Evolutionary conservation across 2,797 vertebrate genomes (phyloP).

Genomic region (Helicolenus hilgendorfi): DNA sequence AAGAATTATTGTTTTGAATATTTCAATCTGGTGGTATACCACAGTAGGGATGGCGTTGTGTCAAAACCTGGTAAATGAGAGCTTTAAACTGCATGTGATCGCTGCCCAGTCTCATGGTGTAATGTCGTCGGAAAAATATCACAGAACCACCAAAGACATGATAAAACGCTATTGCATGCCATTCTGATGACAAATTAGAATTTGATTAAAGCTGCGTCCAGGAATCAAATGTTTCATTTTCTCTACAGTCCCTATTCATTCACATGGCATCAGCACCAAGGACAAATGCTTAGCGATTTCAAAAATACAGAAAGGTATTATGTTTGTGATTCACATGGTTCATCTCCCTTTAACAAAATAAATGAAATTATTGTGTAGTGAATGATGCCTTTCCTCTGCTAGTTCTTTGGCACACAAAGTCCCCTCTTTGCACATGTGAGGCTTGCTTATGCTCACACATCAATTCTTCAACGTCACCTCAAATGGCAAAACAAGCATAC

Average conservation of each 20-base stretch:
- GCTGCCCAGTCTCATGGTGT: background rate
- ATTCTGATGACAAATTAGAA: background rate
- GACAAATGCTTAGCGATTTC: background rate
- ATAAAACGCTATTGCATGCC: background rate
- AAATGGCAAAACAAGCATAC: background rate
- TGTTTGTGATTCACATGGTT: constrained; percentile 34
- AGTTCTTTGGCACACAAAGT: background rate
- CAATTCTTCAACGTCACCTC: background rate
- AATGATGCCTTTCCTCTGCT: constrained; percentile 11
- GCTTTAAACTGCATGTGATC: background rate
- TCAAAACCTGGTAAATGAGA: background rate
- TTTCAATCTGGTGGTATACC: background rate
- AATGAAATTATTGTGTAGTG: constrained; percentile 4
- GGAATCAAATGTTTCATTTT: background rate
- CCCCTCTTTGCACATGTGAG: background rate
- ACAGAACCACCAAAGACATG: background rate
- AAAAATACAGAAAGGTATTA: constrained; percentile 5
- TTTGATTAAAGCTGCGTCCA: background rate
- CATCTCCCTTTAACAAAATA: constrained; percentile 30
- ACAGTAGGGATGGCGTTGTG: background rate
- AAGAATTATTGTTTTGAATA: background rate
- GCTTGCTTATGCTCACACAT: background rate
- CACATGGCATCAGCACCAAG: background rate
- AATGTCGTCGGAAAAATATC: background rate
- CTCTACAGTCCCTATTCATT: constrained; percentile 20